Conservation (phyloP, 2,888 invertebrate species). For the Diadegma fenestrale region DNA sequence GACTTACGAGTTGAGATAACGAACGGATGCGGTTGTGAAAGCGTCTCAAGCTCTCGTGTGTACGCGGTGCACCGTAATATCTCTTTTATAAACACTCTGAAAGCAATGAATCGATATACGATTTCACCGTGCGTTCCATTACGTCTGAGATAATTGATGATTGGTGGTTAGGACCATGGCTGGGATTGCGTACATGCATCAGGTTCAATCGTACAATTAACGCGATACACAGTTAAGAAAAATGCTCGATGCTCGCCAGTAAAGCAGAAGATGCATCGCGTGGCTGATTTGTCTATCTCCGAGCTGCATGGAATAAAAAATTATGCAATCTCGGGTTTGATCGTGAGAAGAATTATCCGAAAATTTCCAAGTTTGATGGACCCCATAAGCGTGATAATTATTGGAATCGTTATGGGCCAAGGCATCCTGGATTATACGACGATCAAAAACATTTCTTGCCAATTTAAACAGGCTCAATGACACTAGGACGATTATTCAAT, state of each 20-base stretch:
- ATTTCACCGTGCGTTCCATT: constrained; percentile 42
- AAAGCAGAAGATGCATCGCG: neutral
- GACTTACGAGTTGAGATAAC: constrained; percentile 67
- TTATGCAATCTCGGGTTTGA: neutral
- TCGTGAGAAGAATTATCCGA: neutral
- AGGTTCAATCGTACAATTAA: constrained; percentile 3
- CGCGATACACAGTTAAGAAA: constrained; percentile 13
- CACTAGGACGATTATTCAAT: constrained; percentile 1
- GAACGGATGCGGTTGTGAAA: constrained; percentile 69
- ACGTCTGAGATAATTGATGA: constrained; percentile 42
- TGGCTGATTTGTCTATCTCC: neutral
- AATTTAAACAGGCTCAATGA: neutral
- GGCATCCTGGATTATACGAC: neutral
- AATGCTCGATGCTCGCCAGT: constrained; percentile 7
- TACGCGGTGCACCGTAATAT: constrained; percentile 33
- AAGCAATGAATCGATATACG: constrained; percentile 5
- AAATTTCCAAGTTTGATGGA: neutral
- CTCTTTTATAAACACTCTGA: constrained; percentile 50
- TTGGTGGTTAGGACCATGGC: constrained; percentile 26
- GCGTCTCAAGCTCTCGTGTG: constrained; percentile 50
- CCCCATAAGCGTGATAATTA: neutral
- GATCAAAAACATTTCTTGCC: neutral
- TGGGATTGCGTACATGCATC: constrained; percentile 19
- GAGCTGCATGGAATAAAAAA: neutral
- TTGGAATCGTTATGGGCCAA: neutral